phyloP scores from a whole-genome alignment of 2,797 vertebrate genomes.

The Amphiprion clarkii region DNA sequence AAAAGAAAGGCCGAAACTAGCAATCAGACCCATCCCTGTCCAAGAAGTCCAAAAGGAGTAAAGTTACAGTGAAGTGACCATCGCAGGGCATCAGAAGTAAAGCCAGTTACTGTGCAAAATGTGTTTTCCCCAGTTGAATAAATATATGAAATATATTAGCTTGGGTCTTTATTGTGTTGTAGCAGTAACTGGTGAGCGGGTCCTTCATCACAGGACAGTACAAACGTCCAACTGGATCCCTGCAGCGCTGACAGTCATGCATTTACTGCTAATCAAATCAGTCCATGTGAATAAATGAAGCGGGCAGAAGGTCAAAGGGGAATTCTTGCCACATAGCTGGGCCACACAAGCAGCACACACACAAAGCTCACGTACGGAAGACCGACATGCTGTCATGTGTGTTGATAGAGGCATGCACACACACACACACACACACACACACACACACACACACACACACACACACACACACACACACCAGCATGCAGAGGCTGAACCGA shows the following conservation, averaged over 20 bases:
- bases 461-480: not conserved
- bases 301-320: slow-evolving; percentile 64
- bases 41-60: no score
- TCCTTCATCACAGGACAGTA: slow-evolving; percentile 7
- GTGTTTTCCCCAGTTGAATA: not conserved
- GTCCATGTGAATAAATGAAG: slow-evolving; percentile 66
- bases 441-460: not conserved
- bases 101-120: not conserved
- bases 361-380: slow-evolving; percentile 12
- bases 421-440: not conserved
- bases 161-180: not conserved
- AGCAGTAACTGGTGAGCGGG: slow-evolving; percentile 1
- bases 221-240: slow-evolving; percentile 17
- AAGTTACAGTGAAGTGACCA: no score
- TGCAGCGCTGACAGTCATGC: slow-evolving; percentile 54
- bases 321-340: slow-evolving; percentile 54
- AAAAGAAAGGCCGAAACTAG: no score
- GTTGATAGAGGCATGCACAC: slow-evolving; percentile 20
- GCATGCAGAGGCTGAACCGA: slow-evolving; percentile 33
- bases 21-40: no score
- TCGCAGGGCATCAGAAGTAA: no score
- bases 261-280: slow-evolving; percentile 69
- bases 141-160: not conserved
- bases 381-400: slow-evolving; percentile 23
- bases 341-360: slow-evolving; percentile 59